Evolutionary conservation across 2,888 invertebrate species (phyloP).

Genomic region (Drosophila paramelanica): DNA sequence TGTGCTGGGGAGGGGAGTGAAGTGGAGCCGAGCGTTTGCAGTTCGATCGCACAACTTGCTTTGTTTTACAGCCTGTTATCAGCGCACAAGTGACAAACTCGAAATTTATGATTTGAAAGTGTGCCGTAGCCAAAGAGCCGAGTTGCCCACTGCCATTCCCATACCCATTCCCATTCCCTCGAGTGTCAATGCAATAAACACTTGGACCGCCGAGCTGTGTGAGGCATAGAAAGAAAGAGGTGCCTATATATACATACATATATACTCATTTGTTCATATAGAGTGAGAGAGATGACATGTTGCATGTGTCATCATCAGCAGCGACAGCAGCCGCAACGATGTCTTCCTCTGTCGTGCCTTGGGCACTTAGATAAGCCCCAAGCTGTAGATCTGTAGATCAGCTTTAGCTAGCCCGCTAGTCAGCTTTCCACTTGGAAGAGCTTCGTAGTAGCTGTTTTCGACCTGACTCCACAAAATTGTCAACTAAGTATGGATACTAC

Average conservation of each 20-base stretch:
- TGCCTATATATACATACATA: too few species aligned
- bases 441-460: constrained; percentile 20
- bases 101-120: constrained; percentile 80
- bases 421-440: constrained; percentile 20
- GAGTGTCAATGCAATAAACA: constrained; percentile 80
- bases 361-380: constrained; percentile 70
- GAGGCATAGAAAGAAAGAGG: constrained; percentile 6
- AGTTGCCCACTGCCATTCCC: constrained; percentile 13
- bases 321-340: constrained; percentile 34
- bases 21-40: background rate
- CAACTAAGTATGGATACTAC: constrained; percentile 68
- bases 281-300: constrained; percentile 41
- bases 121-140: constrained; percentile 53
- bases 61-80: constrained; percentile 64
- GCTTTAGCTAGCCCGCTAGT: constrained; percentile 10
- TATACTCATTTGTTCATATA: background rate
- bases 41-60: constrained; percentile 40
- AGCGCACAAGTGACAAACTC: constrained; percentile 73
- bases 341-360: constrained; percentile 70
- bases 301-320: constrained; percentile 75
- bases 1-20: background rate
- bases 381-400: constrained; percentile 28
- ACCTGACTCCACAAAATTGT: constrained; percentile 68
- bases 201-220: constrained; percentile 36
- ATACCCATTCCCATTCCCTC: constrained; percentile 29